phyloP scores from a whole-genome alignment of 2,797 vertebrate genomes.

The Smutsia temminckii region DNA sequence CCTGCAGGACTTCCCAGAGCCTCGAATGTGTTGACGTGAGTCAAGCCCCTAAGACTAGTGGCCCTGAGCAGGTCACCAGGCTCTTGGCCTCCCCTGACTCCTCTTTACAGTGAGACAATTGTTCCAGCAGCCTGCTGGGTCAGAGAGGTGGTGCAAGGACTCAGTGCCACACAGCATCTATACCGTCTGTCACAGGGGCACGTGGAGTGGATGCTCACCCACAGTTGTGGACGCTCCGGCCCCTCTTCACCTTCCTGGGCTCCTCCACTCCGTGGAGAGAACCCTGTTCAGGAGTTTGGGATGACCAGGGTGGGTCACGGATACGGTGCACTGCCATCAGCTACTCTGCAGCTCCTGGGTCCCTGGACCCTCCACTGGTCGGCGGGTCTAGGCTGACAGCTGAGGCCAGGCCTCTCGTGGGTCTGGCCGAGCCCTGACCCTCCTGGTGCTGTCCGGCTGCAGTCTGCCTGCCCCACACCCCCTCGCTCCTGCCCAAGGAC shows the following conservation, averaged over 20 bases:
- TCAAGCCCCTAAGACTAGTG: not conserved
- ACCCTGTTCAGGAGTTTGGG: not conserved
- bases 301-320: not conserved
- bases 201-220: not conserved
- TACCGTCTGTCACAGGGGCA: too few relatives aligned
- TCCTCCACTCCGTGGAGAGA: not conserved
- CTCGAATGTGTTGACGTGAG: not conserved
- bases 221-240: fast-evolving
- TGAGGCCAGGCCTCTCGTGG: not conserved
- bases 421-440: not conserved
- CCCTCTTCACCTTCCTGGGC: not conserved
- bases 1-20: not conserved
- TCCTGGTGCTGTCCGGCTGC: not conserved
- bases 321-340: not conserved
- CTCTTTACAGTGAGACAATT: not conserved
- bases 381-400: not conserved
- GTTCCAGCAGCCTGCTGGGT: not conserved
- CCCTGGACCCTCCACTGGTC: fast-evolving
- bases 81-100: not conserved
- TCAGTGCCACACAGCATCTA: not conserved
- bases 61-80: not conserved
- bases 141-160: not conserved
- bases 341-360: not conserved
- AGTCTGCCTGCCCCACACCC: not conserved
- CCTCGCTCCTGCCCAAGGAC: not conserved